These are phyloP conservation scores for Acanthopagrus latus DNA, from an alignment of 2,797 vertebrate species.

Conservation along the genomic window DNA sequence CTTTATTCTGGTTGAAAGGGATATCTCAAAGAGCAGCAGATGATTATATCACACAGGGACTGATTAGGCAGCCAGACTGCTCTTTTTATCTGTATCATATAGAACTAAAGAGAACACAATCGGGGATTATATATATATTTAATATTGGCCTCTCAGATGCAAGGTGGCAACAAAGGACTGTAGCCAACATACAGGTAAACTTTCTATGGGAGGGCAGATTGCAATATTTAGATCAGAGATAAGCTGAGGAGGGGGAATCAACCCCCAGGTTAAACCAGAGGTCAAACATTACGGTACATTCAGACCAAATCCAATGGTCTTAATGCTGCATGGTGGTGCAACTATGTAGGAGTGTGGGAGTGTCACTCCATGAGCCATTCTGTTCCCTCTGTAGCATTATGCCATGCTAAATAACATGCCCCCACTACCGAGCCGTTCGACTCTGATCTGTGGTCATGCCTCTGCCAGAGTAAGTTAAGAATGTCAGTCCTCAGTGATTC, in stretches of 20 bases:
- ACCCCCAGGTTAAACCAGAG: constrained; percentile 38
- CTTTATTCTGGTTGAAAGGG: constrained; percentile 26
- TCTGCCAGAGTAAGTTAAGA: too few species aligned
- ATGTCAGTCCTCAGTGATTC: too few species aligned
- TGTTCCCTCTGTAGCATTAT: too few species aligned
- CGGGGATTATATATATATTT: too few species aligned
- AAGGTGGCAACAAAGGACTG: constrained; percentile 25
- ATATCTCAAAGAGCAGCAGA: constrained; percentile 38
- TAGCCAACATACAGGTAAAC: constrained; percentile 20
- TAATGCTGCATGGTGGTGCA: too few species aligned
- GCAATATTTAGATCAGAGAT: constrained; percentile 49
- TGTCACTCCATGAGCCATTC: too few species aligned
- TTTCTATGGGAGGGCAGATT: constrained; percentile 44
- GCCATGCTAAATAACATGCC: too few species aligned
- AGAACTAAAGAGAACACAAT: neutral
- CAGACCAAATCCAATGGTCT: too few species aligned
- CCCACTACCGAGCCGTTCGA: too few species aligned
- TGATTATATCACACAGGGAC: constrained; percentile 39
- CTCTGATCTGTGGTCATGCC: too few species aligned
- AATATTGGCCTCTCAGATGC: constrained; percentile 17
- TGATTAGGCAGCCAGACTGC: constrained; percentile 33
- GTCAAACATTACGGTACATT: constrained; percentile 2
- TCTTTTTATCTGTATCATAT: constrained; percentile 15
- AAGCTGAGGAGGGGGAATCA: constrained; percentile 10
- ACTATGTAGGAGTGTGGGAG: too few species aligned